Base-by-base conservation (phyloP, 2,113 vertebrate species). In the Sterna hirundo region DNA sequence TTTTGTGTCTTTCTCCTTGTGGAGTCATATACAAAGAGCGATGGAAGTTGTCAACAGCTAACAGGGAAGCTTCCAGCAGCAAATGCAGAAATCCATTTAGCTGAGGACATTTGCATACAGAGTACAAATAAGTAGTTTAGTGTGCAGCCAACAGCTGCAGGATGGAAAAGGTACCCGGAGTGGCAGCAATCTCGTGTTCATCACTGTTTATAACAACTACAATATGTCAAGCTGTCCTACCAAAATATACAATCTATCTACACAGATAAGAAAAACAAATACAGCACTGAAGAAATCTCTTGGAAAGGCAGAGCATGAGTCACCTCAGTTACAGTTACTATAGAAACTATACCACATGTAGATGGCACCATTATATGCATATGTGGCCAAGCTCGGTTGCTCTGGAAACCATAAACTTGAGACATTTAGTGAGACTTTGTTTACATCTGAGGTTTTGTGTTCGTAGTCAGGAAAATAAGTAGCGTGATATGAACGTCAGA, bases 361-460 rank as follows among this genome's bases (percentile, higher is more conserved):
- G 58, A 70, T 52, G 60, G 89, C 87, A 83, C 71, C 26, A 51
- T 42, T 55, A 19, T 47, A 54, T 58, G 60, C 40, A 23, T 47
- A 10, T 19, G 83, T 91, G 80, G 72, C 84, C 93, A 96, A 94
- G 82, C 20, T 30, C 62, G 42, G 97, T 97, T 97, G 89, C 96
- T 97, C 70, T 81, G 94, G 97, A 95, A 96, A 97, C 96, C 54
- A 66, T 83, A 95, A 93, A 94, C 91, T 95, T 66, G 46, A 93
- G 62, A 55, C 47, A 85, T 15, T 93, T 70, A 30, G 55, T 0
- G 0, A 91, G 75, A 83, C 72, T 83, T 85, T 91, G 89, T 97
- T 93, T 96, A 95, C 75, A 95, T 83, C 46, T 77, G 60, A 91
- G 66, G 81, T 61, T 91, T 65, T 64, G 54, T 76, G 76, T 86